Evolutionary conservation across 2,888 invertebrate genomes (phyloP), one percentile per base, ranked within the genome.

Genomic region (Cylloceria caligata): DNA sequence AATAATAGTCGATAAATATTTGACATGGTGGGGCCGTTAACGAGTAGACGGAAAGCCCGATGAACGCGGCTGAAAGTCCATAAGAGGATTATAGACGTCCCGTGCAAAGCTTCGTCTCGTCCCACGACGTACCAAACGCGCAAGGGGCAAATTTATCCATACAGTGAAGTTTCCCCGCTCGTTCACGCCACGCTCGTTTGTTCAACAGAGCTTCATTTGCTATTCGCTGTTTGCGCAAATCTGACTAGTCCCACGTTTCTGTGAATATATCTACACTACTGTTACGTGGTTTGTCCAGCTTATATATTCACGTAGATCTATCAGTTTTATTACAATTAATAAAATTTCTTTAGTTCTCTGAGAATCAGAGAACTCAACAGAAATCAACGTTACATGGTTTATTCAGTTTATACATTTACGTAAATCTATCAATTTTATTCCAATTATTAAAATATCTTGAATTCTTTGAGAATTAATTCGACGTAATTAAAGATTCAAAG

Each of bases 1-100:
- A 78, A 81, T 81, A 78, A 81, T 78, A 81, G 81, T 78, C 77
- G 81, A 81, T 81, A 78, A 81, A 81, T 81, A 74, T 81, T 81
- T 81, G 81, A 81, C 64, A 60, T 49, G 62, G 57, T 19, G 57
- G 77, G 64, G 57, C 57, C 57, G 77, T 81, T 81, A 81, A 81
- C 77, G 81, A 81, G 73, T 74, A 65, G 36, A 68, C 57, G 78
- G 74, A 74, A 81, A 77, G 81, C 74, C 69, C 69, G 73, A 49
- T 64, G 67, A 60, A 69, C 69, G 30, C 57, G 73, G 60, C 52
- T 69, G 73, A 78, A 78, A 81, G 77, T 74, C 57, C 57, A 49
- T 81, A 78, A 81, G 81, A 81, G 81, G 81, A 81, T 81, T 81
- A 78, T 78, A 47, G 68, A 69, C 69, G 77, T 57, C 67, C 47